phyloP scores from a whole-genome alignment of 2,113 vertebrate genomes.

The Dicrurus megarhynchus region DNA sequence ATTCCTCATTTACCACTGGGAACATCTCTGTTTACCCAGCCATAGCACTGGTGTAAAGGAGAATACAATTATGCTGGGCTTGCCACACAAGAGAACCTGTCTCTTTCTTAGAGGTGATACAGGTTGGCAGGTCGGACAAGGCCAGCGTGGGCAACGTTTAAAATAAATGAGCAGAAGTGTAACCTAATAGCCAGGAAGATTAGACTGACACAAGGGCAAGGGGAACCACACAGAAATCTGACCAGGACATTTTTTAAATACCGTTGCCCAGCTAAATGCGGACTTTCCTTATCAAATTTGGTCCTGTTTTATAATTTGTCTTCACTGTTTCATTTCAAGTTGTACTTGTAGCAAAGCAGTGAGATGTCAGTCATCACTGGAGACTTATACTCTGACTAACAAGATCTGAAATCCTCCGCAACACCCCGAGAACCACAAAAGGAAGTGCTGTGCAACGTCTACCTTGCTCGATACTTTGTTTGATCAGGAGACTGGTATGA shows the following conservation, averaged over 20 bases:
- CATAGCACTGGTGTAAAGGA: conserved; percentile 55
- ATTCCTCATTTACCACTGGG: conserved; percentile 69
- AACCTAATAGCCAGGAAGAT: conserved; percentile 47
- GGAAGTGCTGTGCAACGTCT: not conserved
- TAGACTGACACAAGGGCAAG: not conserved
- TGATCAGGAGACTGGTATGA: not conserved
- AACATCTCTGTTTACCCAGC: conserved; percentile 73
- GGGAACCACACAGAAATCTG: not conserved
- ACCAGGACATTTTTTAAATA: conserved; percentile 8
- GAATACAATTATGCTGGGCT: conserved; percentile 49
- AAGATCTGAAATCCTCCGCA: conserved; percentile 45
- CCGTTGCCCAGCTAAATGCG: not conserved
- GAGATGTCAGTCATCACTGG: conserved; percentile 16
- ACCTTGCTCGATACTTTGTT: not conserved
- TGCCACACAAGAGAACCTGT: conserved; percentile 47
- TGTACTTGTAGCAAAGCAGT: not conserved
- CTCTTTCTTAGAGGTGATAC: conserved; percentile 9
- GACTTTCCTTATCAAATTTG: not conserved
- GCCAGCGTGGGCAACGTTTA: conserved; percentile 24
- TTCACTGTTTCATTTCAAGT: conserved; percentile 29
- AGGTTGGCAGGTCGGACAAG: conserved; percentile 51
- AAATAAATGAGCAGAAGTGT: conserved; percentile 56
- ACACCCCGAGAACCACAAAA: conserved; percentile 14
- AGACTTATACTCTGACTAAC: conserved; percentile 24
- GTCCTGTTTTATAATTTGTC: conserved; percentile 3